Base-by-base conservation (phyloP, 2,797 vertebrate genomes). In the Pygocentrus nattereri region DNA sequence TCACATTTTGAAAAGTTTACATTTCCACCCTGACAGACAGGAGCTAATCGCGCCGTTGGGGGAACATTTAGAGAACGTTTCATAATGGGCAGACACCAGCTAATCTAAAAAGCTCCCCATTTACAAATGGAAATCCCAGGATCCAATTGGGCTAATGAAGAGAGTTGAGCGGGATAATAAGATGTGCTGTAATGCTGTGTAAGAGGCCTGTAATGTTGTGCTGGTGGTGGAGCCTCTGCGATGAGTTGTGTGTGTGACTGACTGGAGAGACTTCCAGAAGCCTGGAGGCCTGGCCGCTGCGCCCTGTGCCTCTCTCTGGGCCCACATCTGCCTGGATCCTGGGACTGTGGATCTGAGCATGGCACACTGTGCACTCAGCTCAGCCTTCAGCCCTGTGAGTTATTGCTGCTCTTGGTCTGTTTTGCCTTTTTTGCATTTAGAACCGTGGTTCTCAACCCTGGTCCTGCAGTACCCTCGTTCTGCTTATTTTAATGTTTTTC, bases 61-160 rank as follows among this genome's bases (percentile, higher is more conserved):
- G 79, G 44, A 84, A 84, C 80, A 69, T 87, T 87, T 79, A 90
- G 70, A 93, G 93, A 93, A 92, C 90, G 91, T 93, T 93, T 92
- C 93, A 90, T 93, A 85, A 88, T 93, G 92, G 91, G 92, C 93
- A 91, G 92, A 93, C 93, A 88, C 83, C 44, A 91, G 92, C 93
- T 95, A 94, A 95, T 95, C 94, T 95, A 91, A 94, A 94, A 94
- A 94, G 88, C 88, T 94, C 93, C 92, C 91, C 93, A 94, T 94
- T 94, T 95, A 94, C 94, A 93, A 95, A 95, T 94, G 93, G 91
- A 95, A 95, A 94, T 95, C 94, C 94, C 92, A 92, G 93, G 92
- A 95, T 95, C 94, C 94, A 94, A 93, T 95, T 95, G 94, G 94
- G 94, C 94, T 94, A 95, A 94, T 95, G 93, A 93, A 94, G 93